Conservation (phyloP, 2,888 invertebrate genomes). For the Malthinus seriepunctatus region DNA sequence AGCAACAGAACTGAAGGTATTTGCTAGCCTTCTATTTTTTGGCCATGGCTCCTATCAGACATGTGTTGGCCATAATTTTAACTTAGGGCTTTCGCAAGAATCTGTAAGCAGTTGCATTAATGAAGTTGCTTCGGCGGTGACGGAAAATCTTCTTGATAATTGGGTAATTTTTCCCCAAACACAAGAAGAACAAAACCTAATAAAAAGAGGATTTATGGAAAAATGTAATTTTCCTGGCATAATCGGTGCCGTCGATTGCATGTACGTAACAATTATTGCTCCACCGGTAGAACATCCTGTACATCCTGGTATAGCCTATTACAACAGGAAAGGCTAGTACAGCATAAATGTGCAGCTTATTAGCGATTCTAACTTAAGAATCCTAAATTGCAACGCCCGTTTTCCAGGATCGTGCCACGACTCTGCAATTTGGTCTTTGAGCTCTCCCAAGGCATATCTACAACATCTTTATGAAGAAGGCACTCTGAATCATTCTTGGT, state of each 20-base stretch:
- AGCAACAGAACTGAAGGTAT: neutral
- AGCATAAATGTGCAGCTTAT: constrained; percentile 13
- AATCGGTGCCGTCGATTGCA: neutral
- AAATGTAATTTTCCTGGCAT: neutral
- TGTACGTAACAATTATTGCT: constrained; percentile 11
- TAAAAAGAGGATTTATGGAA: neutral
- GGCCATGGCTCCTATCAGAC: neutral
- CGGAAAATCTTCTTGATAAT: neutral
- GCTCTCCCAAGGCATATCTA: neutral
- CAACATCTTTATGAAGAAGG: neutral
- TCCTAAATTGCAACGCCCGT: constrained; percentile 12
- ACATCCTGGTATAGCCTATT: constrained; percentile 3
- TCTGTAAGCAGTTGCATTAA: neutral
- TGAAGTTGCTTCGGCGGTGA: neutral
- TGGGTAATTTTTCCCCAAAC: no score
- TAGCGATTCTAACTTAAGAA: constrained; percentile 4
- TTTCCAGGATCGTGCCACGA: constrained; percentile 19
- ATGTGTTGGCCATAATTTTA: neutral
- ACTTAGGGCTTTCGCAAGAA: neutral
- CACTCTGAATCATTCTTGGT: neutral
- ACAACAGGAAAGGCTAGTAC: constrained; percentile 14
- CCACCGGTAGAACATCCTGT: neutral
- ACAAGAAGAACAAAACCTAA: no score
- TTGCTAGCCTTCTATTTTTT: neutral
- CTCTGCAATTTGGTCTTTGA: constrained; percentile 4